phyloP scores from a whole-genome alignment of 2,888 invertebrate species.

The Torymus texanus region DNA sequence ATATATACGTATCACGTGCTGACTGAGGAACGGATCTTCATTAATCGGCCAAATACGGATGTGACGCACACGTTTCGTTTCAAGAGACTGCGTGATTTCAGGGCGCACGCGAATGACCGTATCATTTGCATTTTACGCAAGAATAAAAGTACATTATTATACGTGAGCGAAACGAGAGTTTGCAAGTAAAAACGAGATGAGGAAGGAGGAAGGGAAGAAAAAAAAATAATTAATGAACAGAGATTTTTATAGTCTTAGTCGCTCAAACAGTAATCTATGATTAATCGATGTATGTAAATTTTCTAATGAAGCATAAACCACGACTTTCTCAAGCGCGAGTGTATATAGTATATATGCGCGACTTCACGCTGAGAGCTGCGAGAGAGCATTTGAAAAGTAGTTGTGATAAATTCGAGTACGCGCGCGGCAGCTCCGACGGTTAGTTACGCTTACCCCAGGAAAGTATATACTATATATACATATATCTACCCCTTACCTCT shows the following conservation, averaged over 20 bases:
- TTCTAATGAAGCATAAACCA: conserved; percentile 69
- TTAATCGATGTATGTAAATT: conserved; percentile 71
- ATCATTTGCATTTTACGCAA: neutral
- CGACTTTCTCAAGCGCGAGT: conserved; percentile 51
- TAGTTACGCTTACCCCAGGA: conserved; percentile 21
- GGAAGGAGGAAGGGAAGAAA: neutral
- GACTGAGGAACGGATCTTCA: conserved; percentile 27
- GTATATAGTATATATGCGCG: conserved; percentile 46
- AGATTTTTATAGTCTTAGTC: neutral
- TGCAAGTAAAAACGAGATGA: no score
- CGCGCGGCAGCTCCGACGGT: conserved; percentile 29
- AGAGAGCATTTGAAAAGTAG: conserved; percentile 61
- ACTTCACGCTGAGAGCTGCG: conserved; percentile 67
- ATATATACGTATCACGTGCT: neutral
- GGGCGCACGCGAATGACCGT: neutral
- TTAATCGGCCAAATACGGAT: conserved; percentile 47
- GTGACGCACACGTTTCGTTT: conserved; percentile 43
- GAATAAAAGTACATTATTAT: no score
- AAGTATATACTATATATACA: no score
- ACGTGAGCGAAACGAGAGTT: no score
- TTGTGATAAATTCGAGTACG: conserved; percentile 69
- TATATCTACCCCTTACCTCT: neutral
- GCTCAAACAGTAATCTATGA: conserved; percentile 59
- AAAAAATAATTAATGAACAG: conserved; percentile 19
- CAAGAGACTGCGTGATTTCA: neutral